Evolutionary conservation across 2,797 vertebrate species (phyloP), one percentile per base, ranked within the genome.

Genomic region (Acropternis orthonyx): DNA sequence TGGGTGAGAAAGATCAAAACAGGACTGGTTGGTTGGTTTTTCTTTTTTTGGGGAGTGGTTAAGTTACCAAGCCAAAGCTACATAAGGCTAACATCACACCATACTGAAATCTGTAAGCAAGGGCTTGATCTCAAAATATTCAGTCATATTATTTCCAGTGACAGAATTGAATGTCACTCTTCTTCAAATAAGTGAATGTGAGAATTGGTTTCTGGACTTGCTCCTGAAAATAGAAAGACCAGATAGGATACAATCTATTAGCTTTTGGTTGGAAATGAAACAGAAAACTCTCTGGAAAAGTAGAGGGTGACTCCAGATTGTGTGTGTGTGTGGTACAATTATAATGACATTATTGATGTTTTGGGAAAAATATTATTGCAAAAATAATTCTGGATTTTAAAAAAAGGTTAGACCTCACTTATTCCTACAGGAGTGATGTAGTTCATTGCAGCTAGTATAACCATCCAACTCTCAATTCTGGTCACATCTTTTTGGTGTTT

Each of bases 81-180:
- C 0, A 0, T 30, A 37, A 56, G 41, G 27, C 14, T 52, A 44
- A 37, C 2, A 2, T 32, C 39, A 27, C 4, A 55, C 3, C 8
- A 8, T 54, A 17, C 11, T n/a, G 32, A 67, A 77, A 26, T 63
- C 41, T 58, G 24, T 71, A 76, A 65, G 30, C 22, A 54, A 77
- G 56, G 24, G 5, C 49, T 68, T 89, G 51, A 20, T 88, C 44
- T 80, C 43, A 37, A 34, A 93, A 21, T 9, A 7, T 23, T 73
- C 28, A 24, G 18, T 81, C 21, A 6, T 27, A 17, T 46, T 49
- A 43, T 34, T 85, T 83, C 30, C 19, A 51, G 55, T 46, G 37
- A 49, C n/a, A 14, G 23, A 48, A 85, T 61, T 87, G 59, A 66
- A 56, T 72, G 28, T 71, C 27, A 10, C 21, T 81, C 24, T 68